Base-by-base conservation (phyloP, 2,113 vertebrate species). In the Lanius ludovicianus region DNA sequence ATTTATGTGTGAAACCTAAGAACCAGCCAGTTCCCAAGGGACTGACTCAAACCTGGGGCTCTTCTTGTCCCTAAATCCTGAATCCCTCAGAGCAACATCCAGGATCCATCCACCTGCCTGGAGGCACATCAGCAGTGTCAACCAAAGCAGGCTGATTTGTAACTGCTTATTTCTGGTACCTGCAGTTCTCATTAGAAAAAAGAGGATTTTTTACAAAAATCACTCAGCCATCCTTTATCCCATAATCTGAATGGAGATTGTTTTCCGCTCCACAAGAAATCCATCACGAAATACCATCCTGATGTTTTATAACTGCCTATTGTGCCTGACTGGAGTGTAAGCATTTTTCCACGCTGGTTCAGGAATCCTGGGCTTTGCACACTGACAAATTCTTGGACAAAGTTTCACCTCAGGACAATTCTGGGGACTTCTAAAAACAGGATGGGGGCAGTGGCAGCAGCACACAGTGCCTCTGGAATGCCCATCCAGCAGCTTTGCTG, bases 241-340 rank as follows among this genome's bases (percentile, higher is more conserved):
- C 41, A 31, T 13, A 30, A 82, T 31, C 49, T 71, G 62, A 88
- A 59, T 7, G 56, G 46, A 93, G 80, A 55, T 20, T 65, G 64
- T n/a, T 90, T 88, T 33, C 46, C 6, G 16, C 71, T 94, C 60
- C 79, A 63, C 79, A 46, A 89, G 77, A 94, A 96, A 78, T 73
- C 74, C 81, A 63, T 21, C 69, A 4, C 6, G 6, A 68, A 90
- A 91, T 11, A 5, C 73, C 77, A 75, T 1, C 28, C 3, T 20
- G 84, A 59, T 82, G 77, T 44, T 91, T 81, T 56, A 50, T 33
- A 67, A n/a, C 57, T 25, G 62, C 59, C 79, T 59, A 23, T 60
- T 82, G 91, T 76, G 87, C 77, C 57, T 2, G 56, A 12, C 1
- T 56, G 44, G 77, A 47, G 76, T 3, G 77, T 53, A 52, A 96